Evolutionary conservation across 2,113 vertebrate genomes (phyloP).

Genomic region (Cyprinodon tularosa): DNA sequence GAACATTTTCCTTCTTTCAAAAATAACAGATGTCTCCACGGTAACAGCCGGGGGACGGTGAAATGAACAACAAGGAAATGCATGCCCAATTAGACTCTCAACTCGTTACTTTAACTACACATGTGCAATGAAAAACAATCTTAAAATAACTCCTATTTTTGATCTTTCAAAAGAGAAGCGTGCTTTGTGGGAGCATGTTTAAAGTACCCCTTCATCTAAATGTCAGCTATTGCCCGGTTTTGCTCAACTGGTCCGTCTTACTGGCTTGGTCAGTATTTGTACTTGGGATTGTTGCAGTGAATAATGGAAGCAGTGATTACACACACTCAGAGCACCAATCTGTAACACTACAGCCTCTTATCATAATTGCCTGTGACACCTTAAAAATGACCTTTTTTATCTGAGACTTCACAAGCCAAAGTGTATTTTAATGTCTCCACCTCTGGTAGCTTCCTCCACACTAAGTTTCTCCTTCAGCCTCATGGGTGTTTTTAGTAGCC

Average conservation of each 20-base stretch:
- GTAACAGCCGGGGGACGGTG: neutral
- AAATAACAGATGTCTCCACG: conserved; percentile 5
- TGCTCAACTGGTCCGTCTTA: neutral
- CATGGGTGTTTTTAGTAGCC: conserved; percentile 60
- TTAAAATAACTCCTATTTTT: neutral
- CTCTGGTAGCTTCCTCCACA: conserved; percentile 15
- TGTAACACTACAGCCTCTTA: conserved; percentile 24
- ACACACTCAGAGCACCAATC: conserved; percentile 5
- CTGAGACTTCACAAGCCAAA: conserved; percentile 42
- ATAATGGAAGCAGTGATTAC: neutral
- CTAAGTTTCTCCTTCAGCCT: conserved; percentile 47
- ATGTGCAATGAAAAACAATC: neutral
- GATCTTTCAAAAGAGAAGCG: neutral
- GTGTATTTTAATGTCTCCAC: conserved; percentile 50
- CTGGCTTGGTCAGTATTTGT: neutral
- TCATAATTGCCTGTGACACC: conserved; percentile 42
- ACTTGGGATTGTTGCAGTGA: neutral
- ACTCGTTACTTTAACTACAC: neutral
- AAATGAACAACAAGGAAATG: conserved; percentile 22
- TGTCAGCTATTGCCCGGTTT: neutral
- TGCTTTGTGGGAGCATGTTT: neutral
- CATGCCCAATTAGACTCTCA: neutral
- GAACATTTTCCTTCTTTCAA: neutral
- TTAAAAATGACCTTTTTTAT: conserved; percentile 54
- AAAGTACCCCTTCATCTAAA: neutral